Base-by-base conservation (phyloP, 1,140 invertebrate genomes). In the Ceratitis capitata region DNA sequence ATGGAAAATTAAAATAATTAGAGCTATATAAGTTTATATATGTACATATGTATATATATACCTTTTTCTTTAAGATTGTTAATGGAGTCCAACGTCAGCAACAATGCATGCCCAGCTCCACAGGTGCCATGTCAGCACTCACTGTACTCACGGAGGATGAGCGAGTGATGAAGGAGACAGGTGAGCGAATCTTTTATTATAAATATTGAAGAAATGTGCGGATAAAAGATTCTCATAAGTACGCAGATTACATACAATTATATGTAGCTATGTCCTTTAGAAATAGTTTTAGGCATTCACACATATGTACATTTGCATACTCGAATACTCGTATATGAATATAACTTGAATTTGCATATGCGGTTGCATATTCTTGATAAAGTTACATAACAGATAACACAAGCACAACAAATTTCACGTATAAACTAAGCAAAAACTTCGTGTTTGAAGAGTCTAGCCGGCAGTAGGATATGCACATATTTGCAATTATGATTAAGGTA, bases 141-240 rank as follows among this genome's bases (percentile, higher is more conserved):
- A 95, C 95, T 23, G 90, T 94, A 82, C 93, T 96, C 84, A 95
- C 95, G n/a, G 95, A 96, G 82, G 96, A 97, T 91, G 96, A 97
- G 92, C 88, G 93, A 49, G 94, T 95, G 88, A 96, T 97, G 95
- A 96, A 94, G 92, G 95, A 96, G 89, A 95, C 95, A 88, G 95
- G 96, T 96, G 93, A 93, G 90, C 89, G n/a, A 45, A 85, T 7
- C 32, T 3, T 49, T 42, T 61, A 61, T 84, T 61, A 12, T 61
- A 32, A 3, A 32, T 39, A n/a, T 6, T 1, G 32, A 12, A 19
- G 29, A 56, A 56, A 23, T 56, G 5, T n/a, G 19, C 1, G 0
- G 19, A 23, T 19, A 19, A 32, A 26, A 61, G 58, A 26, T 61
- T 29, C 14, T 29, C 58, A n/a, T 61, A 26, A 6, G 6, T 61